phyloP scores from a whole-genome alignment of 2,797 vertebrate species.

The Notoglanidium macrostoma region DNA sequence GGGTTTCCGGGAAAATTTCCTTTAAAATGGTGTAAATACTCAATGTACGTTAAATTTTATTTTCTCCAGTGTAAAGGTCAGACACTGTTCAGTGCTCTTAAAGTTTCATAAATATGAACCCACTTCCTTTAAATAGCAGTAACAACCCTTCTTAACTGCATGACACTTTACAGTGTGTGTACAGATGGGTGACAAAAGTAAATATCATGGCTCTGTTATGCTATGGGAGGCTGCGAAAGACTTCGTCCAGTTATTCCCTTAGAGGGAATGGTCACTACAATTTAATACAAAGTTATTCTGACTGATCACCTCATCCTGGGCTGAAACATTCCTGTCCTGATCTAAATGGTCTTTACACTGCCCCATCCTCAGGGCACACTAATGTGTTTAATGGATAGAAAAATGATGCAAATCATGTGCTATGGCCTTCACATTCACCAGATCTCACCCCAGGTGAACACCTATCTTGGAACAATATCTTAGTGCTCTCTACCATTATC shows the following conservation, averaged over 20 bases:
- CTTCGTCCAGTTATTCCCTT: neutral
- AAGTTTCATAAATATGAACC: slow-evolving; percentile 11
- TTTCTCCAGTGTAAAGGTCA: neutral
- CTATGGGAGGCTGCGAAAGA: neutral
- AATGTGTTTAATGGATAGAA: neutral
- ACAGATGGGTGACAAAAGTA: slow-evolving; percentile 16
- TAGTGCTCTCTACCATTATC: neutral
- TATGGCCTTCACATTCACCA: neutral
- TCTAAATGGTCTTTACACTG: neutral
- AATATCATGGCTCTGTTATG: neutral
- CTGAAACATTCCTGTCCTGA: neutral
- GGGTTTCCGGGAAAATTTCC: too few relatives aligned
- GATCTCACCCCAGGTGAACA: neutral
- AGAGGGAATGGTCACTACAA: neutral
- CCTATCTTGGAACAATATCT: neutral
- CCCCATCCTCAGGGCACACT: neutral
- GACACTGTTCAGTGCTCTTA: neutral
- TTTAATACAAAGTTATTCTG: neutral
- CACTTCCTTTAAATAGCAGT: slow-evolving; percentile 12
- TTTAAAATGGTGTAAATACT: neutral
- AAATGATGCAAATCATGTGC: neutral
- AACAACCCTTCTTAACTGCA: slow-evolving; percentile 44
- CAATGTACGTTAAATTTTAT: neutral
- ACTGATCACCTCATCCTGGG: neutral
- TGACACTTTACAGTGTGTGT: slow-evolving; percentile 25